Base-by-base conservation (phyloP, 2,797 vertebrate genomes). In the Pseudotriccus pelzelni region DNA sequence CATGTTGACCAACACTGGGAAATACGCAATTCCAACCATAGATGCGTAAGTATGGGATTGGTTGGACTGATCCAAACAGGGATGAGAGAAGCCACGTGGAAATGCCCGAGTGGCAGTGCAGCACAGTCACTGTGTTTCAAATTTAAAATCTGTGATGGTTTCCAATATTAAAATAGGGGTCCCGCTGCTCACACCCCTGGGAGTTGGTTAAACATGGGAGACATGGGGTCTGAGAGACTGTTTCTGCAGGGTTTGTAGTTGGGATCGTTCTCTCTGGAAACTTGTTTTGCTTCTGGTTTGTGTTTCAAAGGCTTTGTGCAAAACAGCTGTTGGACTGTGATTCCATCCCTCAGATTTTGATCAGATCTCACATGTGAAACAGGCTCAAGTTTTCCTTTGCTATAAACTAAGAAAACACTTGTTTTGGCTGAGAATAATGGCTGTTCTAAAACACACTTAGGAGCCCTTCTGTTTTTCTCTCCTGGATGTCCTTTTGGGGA, bases 1-100 rank as follows among this genome's bases (percentile, higher is more conserved):
- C 94, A 99, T 99, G 99, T 97, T 99, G 84, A 99, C 99, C 69
- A 99, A 98, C 98, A 99, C 98, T 37, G 99, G 99, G 43, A 99
- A 99, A 94, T 99, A 99, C 0, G 99, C 99, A 7, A 99, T 99
- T 94, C 99, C 99, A 7, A 98, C 99, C 47, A 99, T 99, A 72
- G 99, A 99, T 69, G 99, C 99, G 99, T 99, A 96, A 99, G 99
- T 98, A 13, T 53, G 37, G 74, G 30, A 11, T 34, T 28, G 28
- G 36, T n/a, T 5, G 21, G 83, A 1, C 21, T 37, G 55, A 24
- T 28, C 44, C 24, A 5, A 4, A 82, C 36, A 14, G 22, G 15
- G 44, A 1, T 7, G 32, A 30, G 85, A 39, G 63, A 22, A 60
- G 17, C 9, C 22, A 0, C 3, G 10, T 2, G 2, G 50, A 12